Base-by-base conservation (phyloP, 2,888 invertebrate genomes). In the Brachypterus glaber region DNA sequence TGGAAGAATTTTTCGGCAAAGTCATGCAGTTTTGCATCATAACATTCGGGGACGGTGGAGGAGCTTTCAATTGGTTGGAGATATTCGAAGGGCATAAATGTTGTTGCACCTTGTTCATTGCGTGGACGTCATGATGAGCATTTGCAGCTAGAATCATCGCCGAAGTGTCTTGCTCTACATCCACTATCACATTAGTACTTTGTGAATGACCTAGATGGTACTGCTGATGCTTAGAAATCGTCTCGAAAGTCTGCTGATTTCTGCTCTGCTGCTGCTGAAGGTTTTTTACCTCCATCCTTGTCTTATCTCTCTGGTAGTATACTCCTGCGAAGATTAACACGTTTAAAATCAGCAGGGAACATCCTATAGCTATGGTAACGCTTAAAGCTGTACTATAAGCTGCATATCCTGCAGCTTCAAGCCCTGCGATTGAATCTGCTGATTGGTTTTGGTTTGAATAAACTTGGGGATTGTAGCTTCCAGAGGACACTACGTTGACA, bases 281-380 rank as follows among this genome's bases (percentile, higher is more conserved):
- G 31, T 73, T 74, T 62, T 86, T 86, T 30, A 84, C 85, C 62
- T 87, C 86, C 54, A 83, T 71, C 47, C 82, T 70, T 33, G 82
- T 81, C 64, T 84, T 83, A 55, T 81, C 81, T 35, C 80, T 62
- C 60, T 88, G 87, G 60, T 87, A 87, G 63, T 86, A 88, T 5
- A 88, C 83, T 2, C 85, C 85, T 34, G 85, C 86, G 59, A 87
- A 87, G 54, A 88, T 84, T 27, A 88, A 68, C 34, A 87, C 81
- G 65, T 88, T 88, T 17, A 88, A 69, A 49, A 87, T 82, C 34
- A 88, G 70, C 36, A 89, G 66, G 0, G 84, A 83, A 58, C 86
- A 85, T 5, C 87, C 87, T 33, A 86, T 83, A 9, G 84, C 85
- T 43, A 86, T 82, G 2, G 84, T 84, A 1, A 84, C 82, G 55